Evolutionary conservation across 2,113 vertebrate species (phyloP), one percentile per base, ranked within the genome.

Genomic region (Campylorhamphus procurvoides): DNA sequence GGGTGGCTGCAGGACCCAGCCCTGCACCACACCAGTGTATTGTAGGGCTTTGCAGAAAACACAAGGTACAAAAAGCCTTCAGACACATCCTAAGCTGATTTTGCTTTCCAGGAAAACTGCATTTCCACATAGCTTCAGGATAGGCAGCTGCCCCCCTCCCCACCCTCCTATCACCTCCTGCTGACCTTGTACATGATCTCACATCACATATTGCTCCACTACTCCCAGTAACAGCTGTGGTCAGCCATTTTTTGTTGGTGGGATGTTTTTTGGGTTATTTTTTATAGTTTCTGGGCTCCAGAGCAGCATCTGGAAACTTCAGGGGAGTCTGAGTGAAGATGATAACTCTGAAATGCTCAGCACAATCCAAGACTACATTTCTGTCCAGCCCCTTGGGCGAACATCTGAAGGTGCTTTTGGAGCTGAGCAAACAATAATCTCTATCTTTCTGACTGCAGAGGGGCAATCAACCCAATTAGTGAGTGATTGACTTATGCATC

Each of bases 391-490:
- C 59, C 35, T 74, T 62, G 72, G 78, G 90, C 2, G 3, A 88
- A 93, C 25, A 60, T 81, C 69, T 91, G 87, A 95, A 90, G 84
- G 83, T 94, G 72, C 29, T 96, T 83, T 91, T 91, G 73, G 40
- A 4, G 6, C 76, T 77, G 49, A 91, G 87, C 63, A 93, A 86
- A 93, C 76, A 89, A 80, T 71, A 74, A 77, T 59, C 62, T 74
- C 64, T 68, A 33, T 50, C 87, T 93, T 66, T 64, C 55, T 52
- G 50, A 80, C 56, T 67, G 53, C 92, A 81, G 56, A 92, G 33
- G 74, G 75, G 33, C 68, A 94, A 90, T 84, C 68, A 77, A 56
- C 66, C 60, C 90, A 90, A 84, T 94, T 92, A 96, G 67, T 0
- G 0, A 74, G 52, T 80, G 90, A 92, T 63, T 93, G 92, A 97